Base-by-base conservation (phyloP, 2,888 invertebrate genomes). In the Phyllotreta striolata region DNA sequence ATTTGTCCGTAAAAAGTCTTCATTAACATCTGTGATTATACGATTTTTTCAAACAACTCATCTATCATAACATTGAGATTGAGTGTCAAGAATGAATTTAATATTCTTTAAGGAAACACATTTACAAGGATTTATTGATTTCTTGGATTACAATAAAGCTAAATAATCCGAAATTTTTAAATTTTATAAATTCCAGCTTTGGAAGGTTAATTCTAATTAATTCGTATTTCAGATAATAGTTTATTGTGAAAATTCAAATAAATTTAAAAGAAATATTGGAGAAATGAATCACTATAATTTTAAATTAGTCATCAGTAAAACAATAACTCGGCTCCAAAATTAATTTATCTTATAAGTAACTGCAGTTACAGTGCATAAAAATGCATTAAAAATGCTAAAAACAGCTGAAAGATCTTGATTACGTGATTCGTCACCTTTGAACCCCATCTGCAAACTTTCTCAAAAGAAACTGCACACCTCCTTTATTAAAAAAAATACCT, bases 1-100 rank as follows among this genome's bases (percentile, higher is more conserved):
- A 54, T 43, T 55, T 24, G 43, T 24, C 41, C 43, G 55, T 55
- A 55, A 54, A 52, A 55, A 55, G 43, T 55, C 40, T 55, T 55
- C 55, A 55, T 55, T 55, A 55, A 41, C 55, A 34, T 34, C 34
- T 43, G 35, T 55, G 39, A 55, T 55, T 55, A 55, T 55, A 55
- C 55, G n/a, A 34, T 55, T 47, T 55, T 55, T 24, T 52, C 13
- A 1, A 52, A 51, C 37, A 52, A 9, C 8, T 9, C 10, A 52
- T 52, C 10, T 5, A 35, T 49, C 34, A 6, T 52, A 52, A 14
- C 52, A 52, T 52, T 52, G 24, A 24, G 24, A 24, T 24, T 24
- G 52, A 52, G 49, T 49, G 49, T 35, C 49, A 49, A 49, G 49
- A 49, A n/a, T 49, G 35, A 7, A 35, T 5, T 49, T 49, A 35